These are phyloP conservation scores for Ctenoplectra terminalis DNA, from an alignment of 1,140 invertebrate species.

Conservation along the genomic window DNA sequence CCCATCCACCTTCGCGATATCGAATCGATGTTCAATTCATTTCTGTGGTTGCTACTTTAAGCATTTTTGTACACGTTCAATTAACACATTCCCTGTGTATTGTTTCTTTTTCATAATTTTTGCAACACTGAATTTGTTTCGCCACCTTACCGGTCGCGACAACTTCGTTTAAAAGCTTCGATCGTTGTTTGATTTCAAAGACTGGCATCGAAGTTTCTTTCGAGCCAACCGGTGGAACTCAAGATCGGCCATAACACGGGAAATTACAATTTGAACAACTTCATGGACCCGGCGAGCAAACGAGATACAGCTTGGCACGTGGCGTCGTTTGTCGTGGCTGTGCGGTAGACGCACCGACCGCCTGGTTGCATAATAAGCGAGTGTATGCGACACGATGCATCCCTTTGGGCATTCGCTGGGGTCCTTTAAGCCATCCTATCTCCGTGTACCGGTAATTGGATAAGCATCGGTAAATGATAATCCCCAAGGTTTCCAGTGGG, in stretches of 20 bases:
- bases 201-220: not conserved
- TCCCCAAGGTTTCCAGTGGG: not conserved
- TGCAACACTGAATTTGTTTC: not conserved
- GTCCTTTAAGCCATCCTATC: not conserved
- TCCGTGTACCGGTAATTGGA: not conserved
- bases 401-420: slow-evolving; percentile 8
- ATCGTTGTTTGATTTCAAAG: not conserved
- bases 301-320: slow-evolving; percentile 8
- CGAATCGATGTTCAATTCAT: not conserved
- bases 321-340: not conserved
- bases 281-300: slow-evolving; percentile 4
- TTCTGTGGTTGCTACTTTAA: not conserved
- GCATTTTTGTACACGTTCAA: not conserved
- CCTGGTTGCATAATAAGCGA: slow-evolving; percentile 39
- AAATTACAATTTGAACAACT: slow-evolving; percentile 45
- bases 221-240: not conserved
- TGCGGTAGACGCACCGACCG: not conserved
- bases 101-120: not conserved
- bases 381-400: slow-evolving; percentile 15
- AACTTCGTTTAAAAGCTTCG: not conserved
- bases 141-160: not conserved
- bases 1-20: not conserved
- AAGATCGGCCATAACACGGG: not conserved
- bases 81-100: not conserved
- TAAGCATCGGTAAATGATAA: slow-evolving; percentile 23